Base-by-base conservation (phyloP, 2,888 invertebrate species). In the Cotesia congregata region DNA sequence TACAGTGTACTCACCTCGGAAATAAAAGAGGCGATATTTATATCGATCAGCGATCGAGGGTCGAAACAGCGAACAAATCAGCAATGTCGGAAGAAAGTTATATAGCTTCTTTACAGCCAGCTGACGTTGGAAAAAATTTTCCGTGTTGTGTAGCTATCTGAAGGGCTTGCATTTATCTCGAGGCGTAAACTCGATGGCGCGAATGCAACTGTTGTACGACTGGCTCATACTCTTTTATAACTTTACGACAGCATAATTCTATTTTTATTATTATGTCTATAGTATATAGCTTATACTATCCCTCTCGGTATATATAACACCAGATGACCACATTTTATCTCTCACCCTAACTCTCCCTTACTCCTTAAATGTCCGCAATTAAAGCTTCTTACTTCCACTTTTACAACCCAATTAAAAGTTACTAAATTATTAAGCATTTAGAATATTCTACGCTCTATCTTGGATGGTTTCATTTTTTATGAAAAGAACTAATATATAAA, bases 161-260 rank as follows among this genome's bases (percentile, higher is more conserved):
- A 70, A 77, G 76, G 76, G 77, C 77, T 79, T 67, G 74, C 77
- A 76, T 79, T 79, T 79, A 79, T 79, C 79, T 79, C 77, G 75
- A 76, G 75, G 76, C 77, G 75, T 73, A 73, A 73, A 73, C 72
- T 73, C 41, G 50, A 73, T 73, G 64, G 64, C 40, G 40, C 50
- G 39, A 73, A 73, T 64, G 60, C 70, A 60, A 9, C 30, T 30
- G 30, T 38, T 38, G 30, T 70, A 70, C 12, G 12, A n/a, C 30
- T 59, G 20, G 38, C 38, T 40, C 65, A 73, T 73, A 77, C 65
- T 67, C 64, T 77, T 69, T 73, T 74, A 69, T 72, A 80, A 78
- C 65, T 79, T 79, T 79, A 80, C 79, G 80, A 80, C 77, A 78
- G 76, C 77, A 78, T 79, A 80, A 80, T 80, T 79, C 77, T 67